Evolutionary conservation across 1,140 invertebrate genomes (phyloP).

Genomic region (Littorina saxatilis): DNA sequence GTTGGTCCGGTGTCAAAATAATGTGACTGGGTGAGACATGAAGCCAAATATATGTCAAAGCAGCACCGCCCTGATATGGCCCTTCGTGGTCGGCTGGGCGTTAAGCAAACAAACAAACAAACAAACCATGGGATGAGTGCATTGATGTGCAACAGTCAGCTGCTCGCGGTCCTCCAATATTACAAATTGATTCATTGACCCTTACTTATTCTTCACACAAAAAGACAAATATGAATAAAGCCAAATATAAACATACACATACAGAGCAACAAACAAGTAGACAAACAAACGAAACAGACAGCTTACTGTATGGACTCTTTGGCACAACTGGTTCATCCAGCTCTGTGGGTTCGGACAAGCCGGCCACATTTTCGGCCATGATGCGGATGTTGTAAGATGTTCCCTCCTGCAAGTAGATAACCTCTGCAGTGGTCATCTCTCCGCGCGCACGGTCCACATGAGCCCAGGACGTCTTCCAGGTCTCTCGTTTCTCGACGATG

Average conservation of each 20-base stretch:
- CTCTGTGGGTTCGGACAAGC: constrained; percentile 78
- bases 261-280: too few species aligned
- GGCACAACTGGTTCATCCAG: constrained; percentile 86
- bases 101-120: not conserved
- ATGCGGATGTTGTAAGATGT: constrained; percentile 81
- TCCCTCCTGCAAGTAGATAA: constrained; percentile 79
- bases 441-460: constrained; percentile 57
- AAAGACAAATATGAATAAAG: too few species aligned
- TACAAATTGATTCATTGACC: too few species aligned
- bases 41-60: too few species aligned
- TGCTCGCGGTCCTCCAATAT: too few species aligned
- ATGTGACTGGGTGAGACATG: too few species aligned
- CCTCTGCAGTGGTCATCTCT: constrained; percentile 37
- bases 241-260: too few species aligned
- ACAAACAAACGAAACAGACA: not conserved
- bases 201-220: too few species aligned
- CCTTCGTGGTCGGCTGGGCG: too few species aligned
- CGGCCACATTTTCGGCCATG: constrained; percentile 71
- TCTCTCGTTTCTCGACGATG: constrained; percentile 89
- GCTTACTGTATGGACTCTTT: constrained; percentile 94
- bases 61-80: too few species aligned
- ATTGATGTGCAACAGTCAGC: too few species aligned
- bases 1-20: too few species aligned
- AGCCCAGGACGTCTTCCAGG: constrained; percentile 65
- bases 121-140: not conserved